A percentile compares a stretch with the other conserved stretches of the same genome.
Evolutionary conservation across 2,888 invertebrate species (phyloP).

Genomic region (Ypsolopha sequella): DNA sequence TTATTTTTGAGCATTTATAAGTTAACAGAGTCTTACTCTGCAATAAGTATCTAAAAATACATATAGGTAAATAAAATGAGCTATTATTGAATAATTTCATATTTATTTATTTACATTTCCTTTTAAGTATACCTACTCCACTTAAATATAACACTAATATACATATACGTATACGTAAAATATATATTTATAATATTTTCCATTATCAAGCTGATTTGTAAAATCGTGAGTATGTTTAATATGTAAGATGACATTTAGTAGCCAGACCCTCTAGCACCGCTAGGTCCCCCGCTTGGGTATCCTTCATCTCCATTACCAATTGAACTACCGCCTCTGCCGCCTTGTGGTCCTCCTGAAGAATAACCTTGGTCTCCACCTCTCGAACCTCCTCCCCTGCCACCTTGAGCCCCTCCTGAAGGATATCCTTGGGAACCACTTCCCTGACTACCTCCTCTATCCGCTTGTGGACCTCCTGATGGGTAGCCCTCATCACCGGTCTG

Average conservation of each 20-base stretch:
- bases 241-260: constrained; percentile 23
- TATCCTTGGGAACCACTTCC: neutral
- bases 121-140: neutral
- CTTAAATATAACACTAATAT: neutral
- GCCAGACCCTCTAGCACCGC: constrained; percentile 52
- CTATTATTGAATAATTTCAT: no score
- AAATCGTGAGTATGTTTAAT: neutral
- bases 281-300: constrained; percentile 53
- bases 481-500: constrained; percentile 18
- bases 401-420: neutral
- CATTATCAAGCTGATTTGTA: neutral
- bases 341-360: constrained; percentile 7
- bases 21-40: neutral
- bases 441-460: constrained; percentile 4
- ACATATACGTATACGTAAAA: no score
- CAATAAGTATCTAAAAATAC: neutral
- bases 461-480: constrained; percentile 21
- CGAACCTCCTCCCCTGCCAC: constrained; percentile 14
- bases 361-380: constrained; percentile 20
- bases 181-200: neutral
- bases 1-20: neutral
- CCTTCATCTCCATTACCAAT: constrained; percentile 30
- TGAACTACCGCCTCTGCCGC: constrained; percentile 6
- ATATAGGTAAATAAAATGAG: no score
- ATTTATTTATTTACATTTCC: neutral